Percentiles rank a stretch among this genome's conserved stretches.
Evolutionary conservation across 2,888 invertebrate species (phyloP).

Genomic region (Nemapogon koenigi): DNA sequence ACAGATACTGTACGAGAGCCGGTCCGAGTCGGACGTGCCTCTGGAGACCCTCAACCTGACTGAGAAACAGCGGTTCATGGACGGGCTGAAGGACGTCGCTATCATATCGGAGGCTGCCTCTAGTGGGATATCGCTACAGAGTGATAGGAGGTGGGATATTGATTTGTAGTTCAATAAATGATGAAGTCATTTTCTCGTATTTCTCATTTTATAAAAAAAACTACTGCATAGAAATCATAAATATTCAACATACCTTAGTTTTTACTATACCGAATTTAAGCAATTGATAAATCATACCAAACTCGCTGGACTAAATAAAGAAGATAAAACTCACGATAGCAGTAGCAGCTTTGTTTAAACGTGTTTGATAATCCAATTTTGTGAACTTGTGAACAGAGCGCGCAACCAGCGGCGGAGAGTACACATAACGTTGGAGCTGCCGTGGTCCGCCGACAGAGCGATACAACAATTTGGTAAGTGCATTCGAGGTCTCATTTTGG

Average conservation of each 20-base stretch:
- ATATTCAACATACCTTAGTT: too few species aligned
- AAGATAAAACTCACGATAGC: too few species aligned
- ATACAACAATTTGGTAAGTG: constrained; percentile 94
- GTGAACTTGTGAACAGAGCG: constrained; percentile 68
- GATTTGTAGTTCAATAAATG: too few species aligned
- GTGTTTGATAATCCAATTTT: too few species aligned
- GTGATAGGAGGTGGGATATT: constrained; percentile 73
- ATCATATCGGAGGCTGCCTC: constrained; percentile 99
- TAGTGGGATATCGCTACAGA: constrained; percentile 96
- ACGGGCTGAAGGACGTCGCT: constrained; percentile 96
- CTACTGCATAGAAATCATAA: too few species aligned
- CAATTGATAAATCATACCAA: too few species aligned
- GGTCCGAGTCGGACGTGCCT: constrained; percentile 94
- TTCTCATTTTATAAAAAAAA: too few species aligned
- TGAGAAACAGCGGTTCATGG: constrained; percentile 93
- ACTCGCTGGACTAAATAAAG: too few species aligned
- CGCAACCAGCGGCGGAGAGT: constrained; percentile 93
- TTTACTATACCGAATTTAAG: too few species aligned
- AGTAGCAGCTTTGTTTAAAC: too few species aligned
- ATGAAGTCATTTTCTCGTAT: too few species aligned
- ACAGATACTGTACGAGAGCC: constrained; percentile 90
- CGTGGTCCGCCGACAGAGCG: constrained; percentile 99
- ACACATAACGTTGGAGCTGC: constrained; percentile 97
- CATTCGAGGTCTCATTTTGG: too few species aligned
- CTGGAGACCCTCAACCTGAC: constrained; percentile 96